Evolutionary conservation across 2,797 vertebrate genomes (phyloP).

Genomic region (Oreonectes daqikongensis): DNA sequence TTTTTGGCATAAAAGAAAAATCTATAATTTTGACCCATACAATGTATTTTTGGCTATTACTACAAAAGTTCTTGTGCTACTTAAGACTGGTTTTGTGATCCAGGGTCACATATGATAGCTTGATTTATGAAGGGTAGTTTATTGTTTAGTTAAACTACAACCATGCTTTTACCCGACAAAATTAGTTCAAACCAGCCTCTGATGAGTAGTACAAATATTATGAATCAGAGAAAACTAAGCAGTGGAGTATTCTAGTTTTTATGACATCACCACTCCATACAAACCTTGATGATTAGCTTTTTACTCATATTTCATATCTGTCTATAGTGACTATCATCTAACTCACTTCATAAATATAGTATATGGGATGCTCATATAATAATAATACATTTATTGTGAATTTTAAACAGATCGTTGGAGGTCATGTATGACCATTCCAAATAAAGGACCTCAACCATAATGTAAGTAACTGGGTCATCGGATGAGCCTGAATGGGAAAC

Average conservation of each 20-base stretch:
- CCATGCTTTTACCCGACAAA: background rate
- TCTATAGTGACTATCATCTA: background rate
- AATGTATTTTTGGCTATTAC: too few species aligned
- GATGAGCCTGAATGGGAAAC: background rate
- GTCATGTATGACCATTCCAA: background rate
- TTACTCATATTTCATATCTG: conserved; percentile 3
- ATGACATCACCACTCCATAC: background rate
- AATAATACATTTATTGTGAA: background rate
- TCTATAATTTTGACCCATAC: too few species aligned
- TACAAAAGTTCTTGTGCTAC: too few species aligned
- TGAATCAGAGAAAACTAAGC: too few species aligned
- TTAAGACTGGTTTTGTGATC: too few species aligned
- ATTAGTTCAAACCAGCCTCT: background rate
- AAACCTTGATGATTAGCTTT: conserved; percentile 2
- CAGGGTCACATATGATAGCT: too few species aligned
- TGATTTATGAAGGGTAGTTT: background rate
- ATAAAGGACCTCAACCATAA: background rate
- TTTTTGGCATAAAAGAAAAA: too few species aligned
- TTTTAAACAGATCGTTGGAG: background rate
- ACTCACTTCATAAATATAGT: background rate
- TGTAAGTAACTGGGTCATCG: background rate
- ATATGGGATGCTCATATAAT: background rate
- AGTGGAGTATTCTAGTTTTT: background rate
- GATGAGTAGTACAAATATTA: background rate
- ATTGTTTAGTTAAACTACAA: background rate